Evolutionary conservation across 2,113 vertebrate species (phyloP), one percentile per base, ranked within the genome.

Genomic region (Lepisosteus osseus): DNA sequence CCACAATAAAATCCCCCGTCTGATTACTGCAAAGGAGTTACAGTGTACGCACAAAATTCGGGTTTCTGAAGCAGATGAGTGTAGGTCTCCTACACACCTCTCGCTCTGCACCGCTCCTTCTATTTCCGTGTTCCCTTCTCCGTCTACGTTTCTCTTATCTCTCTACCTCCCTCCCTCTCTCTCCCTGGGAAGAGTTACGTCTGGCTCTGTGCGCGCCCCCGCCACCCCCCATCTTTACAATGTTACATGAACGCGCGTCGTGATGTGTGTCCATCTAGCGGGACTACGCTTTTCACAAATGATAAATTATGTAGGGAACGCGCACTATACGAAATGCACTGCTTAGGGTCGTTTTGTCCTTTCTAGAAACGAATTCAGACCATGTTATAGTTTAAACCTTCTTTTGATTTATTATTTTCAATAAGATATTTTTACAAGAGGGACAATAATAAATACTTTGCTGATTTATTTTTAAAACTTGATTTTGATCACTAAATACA

Each of bases 121-220:
- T 75, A 80, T 78, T 76, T 76, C 78, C 85, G 82, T 79, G 81
- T 69, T 84, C 82, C 64, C 80, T 59, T 65, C 78, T 75, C 69
- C 69, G 74, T 59, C 71, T 41, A 72, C 68, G 70, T 51, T 29
- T 43, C 47, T 67, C 47, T 73, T 68, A 64, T 73, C 78, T 44
- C 69, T 77, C 70, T 66, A 77, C 61, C 54, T 43, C 54, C 17
- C 55, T 56, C 65, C 42, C 64, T 66, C 65, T 59, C 62, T 44
- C 70, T 66, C 73, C 13, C 65, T 14, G 65, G 69, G 70, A 72
- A 68, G 74, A 67, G 70, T 57, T 67, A 43, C 61, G 69, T 64
- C 62, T 71, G 62, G 68, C 54, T 70, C 69, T 11, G 70, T 69
- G 75, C 63, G 17, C 64, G 74, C 63, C 11, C 79, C 66, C 77